A percentile compares a stretch with the other conserved stretches of the same genome.
phyloP scores from a whole-genome alignment of 2,888 invertebrate species.

The Microctonus hyperodae region DNA sequence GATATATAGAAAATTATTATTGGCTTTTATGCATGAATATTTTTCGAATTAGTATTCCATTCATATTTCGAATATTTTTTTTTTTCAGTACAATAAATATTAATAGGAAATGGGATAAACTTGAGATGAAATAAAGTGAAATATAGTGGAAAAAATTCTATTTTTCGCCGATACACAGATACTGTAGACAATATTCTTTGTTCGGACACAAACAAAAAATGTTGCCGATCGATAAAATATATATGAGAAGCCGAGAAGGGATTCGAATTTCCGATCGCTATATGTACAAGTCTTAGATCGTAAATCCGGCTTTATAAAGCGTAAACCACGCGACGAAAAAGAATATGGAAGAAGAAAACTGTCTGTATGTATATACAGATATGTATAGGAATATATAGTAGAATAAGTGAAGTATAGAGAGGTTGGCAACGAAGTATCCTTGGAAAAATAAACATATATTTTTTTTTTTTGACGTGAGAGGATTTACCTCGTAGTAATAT shows the following conservation, averaged over 20 bases:
- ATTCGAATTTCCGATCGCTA: conserved; percentile 29
- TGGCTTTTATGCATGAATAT: neutral
- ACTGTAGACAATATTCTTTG: conserved; percentile 20
- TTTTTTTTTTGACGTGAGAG: neutral
- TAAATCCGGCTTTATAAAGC: conserved; percentile 35
- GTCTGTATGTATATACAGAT: neutral
- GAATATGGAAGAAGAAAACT: neutral
- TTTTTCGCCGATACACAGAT: conserved; percentile 4
- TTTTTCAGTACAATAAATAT: neutral
- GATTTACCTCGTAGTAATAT: conserved; percentile 8
- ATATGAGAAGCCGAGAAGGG: conserved; percentile 14
- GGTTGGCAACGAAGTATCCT: neutral
- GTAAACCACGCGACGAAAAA: conserved; percentile 20
- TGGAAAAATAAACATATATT: conserved; percentile 16
- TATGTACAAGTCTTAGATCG: conserved; percentile 12
- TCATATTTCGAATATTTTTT: neutral
- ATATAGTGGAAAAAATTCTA: conserved; percentile 10
- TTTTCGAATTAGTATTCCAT: neutral
- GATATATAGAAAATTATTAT: neutral
- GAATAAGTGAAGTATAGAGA: neutral
- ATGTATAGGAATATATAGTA: neutral
- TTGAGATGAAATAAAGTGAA: conserved; percentile 5
- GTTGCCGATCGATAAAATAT: conserved; percentile 23
- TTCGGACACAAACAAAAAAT: conserved; percentile 21
- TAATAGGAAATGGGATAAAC: neutral